Conservation (phyloP, 2,113 vertebrate genomes). For the Numenius arquata region DNA sequence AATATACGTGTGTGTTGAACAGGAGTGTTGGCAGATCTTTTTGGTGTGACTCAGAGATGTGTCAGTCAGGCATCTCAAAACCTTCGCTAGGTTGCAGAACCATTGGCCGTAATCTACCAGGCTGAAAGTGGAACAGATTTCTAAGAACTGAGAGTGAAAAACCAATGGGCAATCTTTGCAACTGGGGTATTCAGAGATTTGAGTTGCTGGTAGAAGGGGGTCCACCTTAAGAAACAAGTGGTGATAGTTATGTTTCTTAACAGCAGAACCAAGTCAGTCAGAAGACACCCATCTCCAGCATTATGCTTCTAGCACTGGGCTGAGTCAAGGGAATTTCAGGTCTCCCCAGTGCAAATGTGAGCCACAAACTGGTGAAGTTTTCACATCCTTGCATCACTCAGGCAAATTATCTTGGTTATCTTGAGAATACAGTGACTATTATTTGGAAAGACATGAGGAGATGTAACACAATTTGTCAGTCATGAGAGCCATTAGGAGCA, state of each 20-base stretch:
- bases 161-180: not conserved
- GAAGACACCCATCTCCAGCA: not conserved
- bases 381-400: slow-evolving; percentile 37
- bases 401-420: not conserved
- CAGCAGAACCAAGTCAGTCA: not conserved
- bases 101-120: not conserved
- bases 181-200: not conserved
- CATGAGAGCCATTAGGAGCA: not conserved
- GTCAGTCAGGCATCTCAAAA: not conserved
- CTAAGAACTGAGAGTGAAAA: not conserved
- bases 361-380: not conserved
- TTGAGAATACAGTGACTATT: not conserved
- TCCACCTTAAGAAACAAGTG: not conserved
- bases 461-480: not conserved
- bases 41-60: not conserved
- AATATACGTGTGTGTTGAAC: accelerated
- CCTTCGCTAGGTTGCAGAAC: not conserved
- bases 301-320: not conserved
- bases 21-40: not conserved
- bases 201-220: not conserved
- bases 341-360: not conserved
- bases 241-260: not conserved
- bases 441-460: not conserved
- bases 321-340: not conserved
- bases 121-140: not conserved